Conservation (phyloP, 2,888 invertebrate species). For the Acanthosepion pharaonis region DNA sequence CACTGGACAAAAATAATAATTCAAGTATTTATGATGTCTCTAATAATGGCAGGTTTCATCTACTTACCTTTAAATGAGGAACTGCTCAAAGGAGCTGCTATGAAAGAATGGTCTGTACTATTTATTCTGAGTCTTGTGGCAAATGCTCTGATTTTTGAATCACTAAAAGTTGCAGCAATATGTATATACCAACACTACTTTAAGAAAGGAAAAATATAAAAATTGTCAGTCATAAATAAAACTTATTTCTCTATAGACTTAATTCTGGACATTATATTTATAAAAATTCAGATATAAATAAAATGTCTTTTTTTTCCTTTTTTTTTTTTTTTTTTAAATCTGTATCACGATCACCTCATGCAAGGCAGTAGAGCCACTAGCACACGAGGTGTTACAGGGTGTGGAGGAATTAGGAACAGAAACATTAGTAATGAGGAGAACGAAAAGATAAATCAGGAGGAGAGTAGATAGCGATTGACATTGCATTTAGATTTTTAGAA, state of each 20-base stretch:
- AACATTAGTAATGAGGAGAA: too few species aligned
- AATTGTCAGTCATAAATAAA: background rate
- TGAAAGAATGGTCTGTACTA: background rate
- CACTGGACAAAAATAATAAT: background rate
- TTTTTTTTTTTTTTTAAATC: background rate
- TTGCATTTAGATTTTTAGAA: too few species aligned
- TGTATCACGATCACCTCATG: too few species aligned
- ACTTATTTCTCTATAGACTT: background rate
- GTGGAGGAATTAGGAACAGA: too few species aligned
- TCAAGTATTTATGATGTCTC: background rate
- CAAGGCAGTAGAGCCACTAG: too few species aligned
- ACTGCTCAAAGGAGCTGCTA: background rate
- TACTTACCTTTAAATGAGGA: background rate
- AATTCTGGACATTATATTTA: background rate
- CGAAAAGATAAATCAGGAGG: too few species aligned
- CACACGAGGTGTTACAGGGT: too few species aligned
- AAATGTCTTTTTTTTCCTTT: background rate
- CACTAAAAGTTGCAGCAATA: background rate
- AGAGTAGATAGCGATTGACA: too few species aligned
- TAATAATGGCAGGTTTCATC: background rate
- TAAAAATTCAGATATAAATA: too few species aligned
- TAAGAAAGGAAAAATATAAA: background rate
- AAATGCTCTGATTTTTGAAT: background rate
- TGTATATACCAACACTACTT: background rate
- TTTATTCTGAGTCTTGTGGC: background rate